phyloP scores from a whole-genome alignment of 2,797 vertebrate genomes.

The Myotis myotis region DNA sequence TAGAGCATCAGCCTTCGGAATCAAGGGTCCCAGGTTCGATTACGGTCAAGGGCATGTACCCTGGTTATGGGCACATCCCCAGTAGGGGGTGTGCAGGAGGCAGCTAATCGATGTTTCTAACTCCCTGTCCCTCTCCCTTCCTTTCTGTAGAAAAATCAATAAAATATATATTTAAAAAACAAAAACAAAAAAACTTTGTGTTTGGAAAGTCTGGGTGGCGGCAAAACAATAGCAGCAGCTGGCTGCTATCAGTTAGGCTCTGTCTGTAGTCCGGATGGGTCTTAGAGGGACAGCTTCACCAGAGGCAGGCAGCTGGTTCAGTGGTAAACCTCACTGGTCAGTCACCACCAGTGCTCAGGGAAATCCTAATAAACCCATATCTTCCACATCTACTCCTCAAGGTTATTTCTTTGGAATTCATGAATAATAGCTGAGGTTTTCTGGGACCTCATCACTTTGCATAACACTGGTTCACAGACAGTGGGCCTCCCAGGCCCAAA shows the following conservation, averaged over 20 bases:
- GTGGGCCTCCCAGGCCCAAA: neutral
- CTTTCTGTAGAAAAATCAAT: too few relatives aligned
- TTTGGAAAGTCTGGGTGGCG: neutral
- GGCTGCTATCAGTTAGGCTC: neutral
- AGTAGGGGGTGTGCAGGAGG: too few relatives aligned
- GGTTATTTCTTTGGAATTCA: neutral
- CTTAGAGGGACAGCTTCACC: neutral
- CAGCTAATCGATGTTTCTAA: too few relatives aligned
- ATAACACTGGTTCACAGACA: neutral
- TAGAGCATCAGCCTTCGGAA: too few relatives aligned
- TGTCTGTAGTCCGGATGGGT: neutral
- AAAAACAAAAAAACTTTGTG: neutral
- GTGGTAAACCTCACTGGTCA: neutral
- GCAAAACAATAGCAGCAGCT: neutral
- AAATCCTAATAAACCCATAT: neutral
- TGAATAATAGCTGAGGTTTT: neutral
- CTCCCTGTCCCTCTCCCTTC: too few relatives aligned
- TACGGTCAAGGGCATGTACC: too few relatives aligned
- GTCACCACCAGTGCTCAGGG: neutral
- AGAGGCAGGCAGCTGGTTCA: neutral
- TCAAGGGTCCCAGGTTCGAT: too few relatives aligned
- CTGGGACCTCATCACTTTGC: neutral
- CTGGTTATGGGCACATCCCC: too few relatives aligned
- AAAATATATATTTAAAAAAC: too few relatives aligned
- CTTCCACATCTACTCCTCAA: neutral